Conservation (phyloP, 2,888 invertebrate species). For the Heliconius ethilla region DNA sequence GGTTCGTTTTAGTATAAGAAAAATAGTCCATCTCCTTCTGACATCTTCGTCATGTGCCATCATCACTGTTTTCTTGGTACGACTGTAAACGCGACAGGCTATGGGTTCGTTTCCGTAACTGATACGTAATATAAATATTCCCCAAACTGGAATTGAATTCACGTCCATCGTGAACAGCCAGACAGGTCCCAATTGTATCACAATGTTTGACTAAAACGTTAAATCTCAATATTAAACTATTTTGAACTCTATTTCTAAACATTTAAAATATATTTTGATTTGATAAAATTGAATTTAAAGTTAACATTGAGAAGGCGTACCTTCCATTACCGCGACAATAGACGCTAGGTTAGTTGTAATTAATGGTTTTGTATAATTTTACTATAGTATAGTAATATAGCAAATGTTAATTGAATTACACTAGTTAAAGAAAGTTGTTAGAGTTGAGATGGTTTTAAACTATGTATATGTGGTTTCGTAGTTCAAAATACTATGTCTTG, state of each 20-base stretch:
- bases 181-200: neutral
- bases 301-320: constrained; percentile 38
- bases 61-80: too few relatives aligned
- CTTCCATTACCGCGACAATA: constrained; percentile 40
- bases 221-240: neutral
- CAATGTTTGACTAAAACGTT: neutral
- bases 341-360: constrained; percentile 38
- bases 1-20: too few relatives aligned
- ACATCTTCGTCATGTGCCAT: too few relatives aligned
- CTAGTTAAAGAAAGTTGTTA: neutral
- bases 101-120: too few relatives aligned
- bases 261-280: neutral
- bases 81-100: too few relatives aligned
- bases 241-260: neutral
- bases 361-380: constrained; percentile 32
- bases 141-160: neutral
- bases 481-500: too few relatives aligned
- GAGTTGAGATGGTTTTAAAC: neutral
- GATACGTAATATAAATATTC: neutral
- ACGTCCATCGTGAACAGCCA: neutral
- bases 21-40: too few relatives aligned
- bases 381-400: neutral
- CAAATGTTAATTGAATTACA: neutral
- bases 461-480: neutral
- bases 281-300: constrained; percentile 14